Percentiles rank a stretch among this genome's conserved stretches.
phyloP scores from a whole-genome alignment of 2,888 invertebrate genomes.

The Halocaridina rubra region DNA sequence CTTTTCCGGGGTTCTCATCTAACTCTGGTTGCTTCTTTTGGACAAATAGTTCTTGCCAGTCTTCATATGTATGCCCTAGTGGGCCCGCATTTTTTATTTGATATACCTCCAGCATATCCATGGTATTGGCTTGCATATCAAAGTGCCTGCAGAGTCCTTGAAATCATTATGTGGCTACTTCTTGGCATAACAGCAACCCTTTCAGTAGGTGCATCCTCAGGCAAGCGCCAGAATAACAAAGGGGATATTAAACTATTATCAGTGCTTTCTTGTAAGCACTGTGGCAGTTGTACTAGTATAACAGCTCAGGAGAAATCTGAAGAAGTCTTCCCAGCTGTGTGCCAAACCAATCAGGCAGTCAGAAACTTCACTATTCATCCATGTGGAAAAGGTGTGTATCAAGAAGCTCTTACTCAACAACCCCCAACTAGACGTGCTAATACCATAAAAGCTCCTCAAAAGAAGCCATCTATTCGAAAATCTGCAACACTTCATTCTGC shows the following conservation, averaged over 20 bases:
- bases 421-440: slow-evolving; percentile 40
- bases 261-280: slow-evolving; percentile 83
- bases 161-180: slow-evolving; percentile 87
- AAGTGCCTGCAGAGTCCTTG: slow-evolving; percentile 84
- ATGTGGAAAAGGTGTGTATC: slow-evolving; percentile 73
- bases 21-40: slow-evolving; percentile 85
- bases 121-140: slow-evolving; percentile 96
- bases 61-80: slow-evolving; percentile 86
- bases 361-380: slow-evolving; percentile 84
- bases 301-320: slow-evolving; percentile 80
- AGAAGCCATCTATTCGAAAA: slow-evolving; percentile 38
- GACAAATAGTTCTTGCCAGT: slow-evolving; percentile 85
- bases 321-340: slow-evolving; percentile 86
- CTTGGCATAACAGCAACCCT: slow-evolving; percentile 68
- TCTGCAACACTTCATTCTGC: slow-evolving; percentile 52
- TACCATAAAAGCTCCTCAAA: slow-evolving; percentile 18
- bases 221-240: slow-evolving; percentile 42
- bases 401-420: slow-evolving; percentile 38
- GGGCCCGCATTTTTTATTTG: slow-evolving; percentile 40
- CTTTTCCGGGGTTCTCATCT: slow-evolving; percentile 89
- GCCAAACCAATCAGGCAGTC: slow-evolving; percentile 86
- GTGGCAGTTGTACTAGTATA: slow-evolving; percentile 71
- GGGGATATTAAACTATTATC: slow-evolving; percentile 68
- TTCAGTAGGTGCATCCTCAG: slow-evolving; percentile 20
- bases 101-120: slow-evolving; percentile 43